Conservation (phyloP, 2,888 invertebrate species). For the Diplolepis rosae region DNA sequence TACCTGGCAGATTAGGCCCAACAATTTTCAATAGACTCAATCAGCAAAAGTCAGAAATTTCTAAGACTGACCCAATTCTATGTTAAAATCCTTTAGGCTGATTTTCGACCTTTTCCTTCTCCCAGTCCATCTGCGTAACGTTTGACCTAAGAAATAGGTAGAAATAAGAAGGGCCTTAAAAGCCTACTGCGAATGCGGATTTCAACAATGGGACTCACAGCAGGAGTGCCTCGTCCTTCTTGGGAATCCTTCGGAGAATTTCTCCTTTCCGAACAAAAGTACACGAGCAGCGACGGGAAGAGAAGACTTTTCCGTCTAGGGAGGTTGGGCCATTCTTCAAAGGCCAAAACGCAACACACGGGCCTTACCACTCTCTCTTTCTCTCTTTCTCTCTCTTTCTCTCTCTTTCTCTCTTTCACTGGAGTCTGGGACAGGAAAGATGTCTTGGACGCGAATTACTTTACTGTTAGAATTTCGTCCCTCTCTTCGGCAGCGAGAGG, state of each 20-base stretch:
- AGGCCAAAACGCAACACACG: constrained; percentile 36
- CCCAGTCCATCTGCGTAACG: background rate
- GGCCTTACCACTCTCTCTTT: background rate
- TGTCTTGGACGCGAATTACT: constrained; percentile 46
- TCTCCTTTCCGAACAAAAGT: constrained; percentile 49
- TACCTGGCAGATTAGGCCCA: background rate
- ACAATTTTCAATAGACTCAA: background rate
- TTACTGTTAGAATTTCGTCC: constrained; percentile 45
- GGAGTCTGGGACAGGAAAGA: constrained; percentile 1
- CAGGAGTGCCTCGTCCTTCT: constrained; percentile 48
- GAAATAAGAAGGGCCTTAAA: constrained; percentile 29
- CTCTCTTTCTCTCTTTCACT: background rate
- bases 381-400: background rate
- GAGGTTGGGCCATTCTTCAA: constrained; percentile 39
- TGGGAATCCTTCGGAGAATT: constrained; percentile 70
- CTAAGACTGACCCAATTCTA: constrained; percentile 30
- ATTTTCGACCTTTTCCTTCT: constrained; percentile 31
- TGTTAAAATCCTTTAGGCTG: constrained; percentile 29
- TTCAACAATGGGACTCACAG: constrained; percentile 57
- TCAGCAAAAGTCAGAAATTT: constrained; percentile 25
- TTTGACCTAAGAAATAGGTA: constrained; percentile 12
- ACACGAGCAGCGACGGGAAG: constrained; percentile 34
- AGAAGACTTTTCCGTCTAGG: constrained; percentile 36
- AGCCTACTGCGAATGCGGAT: constrained; percentile 52
- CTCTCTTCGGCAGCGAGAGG: constrained; percentile 28